Evolutionary conservation across 2,888 invertebrate species (phyloP).

Genomic region (Meteorus cinctellus): DNA sequence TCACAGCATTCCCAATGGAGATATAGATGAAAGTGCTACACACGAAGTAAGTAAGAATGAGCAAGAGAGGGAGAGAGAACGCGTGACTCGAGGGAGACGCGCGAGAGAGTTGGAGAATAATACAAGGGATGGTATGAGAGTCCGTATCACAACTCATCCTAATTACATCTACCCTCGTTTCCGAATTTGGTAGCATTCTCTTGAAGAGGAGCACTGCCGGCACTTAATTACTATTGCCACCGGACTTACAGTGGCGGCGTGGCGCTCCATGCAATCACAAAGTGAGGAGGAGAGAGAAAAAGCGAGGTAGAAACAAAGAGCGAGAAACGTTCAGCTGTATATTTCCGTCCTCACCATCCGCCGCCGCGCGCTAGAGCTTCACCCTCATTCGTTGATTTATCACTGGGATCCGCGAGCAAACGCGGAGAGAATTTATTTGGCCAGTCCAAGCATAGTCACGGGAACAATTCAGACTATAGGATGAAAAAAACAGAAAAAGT

Average conservation of each 20-base stretch:
- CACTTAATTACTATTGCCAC: slow-evolving; percentile 69
- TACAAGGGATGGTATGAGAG: slow-evolving; percentile 42
- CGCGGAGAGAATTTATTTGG: slow-evolving; percentile 47
- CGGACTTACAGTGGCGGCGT: slow-evolving; percentile 58
- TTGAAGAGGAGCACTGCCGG: slow-evolving; percentile 56
- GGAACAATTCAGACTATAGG: slow-evolving; percentile 38
- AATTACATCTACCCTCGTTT: slow-evolving; percentile 69
- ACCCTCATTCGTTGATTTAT: slow-evolving; percentile 46
- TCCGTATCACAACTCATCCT: slow-evolving; percentile 67
- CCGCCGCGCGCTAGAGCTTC: slow-evolving; percentile 10
- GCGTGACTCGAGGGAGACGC: slow-evolving; percentile 24
- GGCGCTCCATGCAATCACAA: slow-evolving; percentile 54
- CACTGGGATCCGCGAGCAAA: slow-evolving; percentile 34
- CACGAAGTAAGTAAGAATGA: slow-evolving; percentile 16
- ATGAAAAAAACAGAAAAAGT: slow-evolving; percentile 51
- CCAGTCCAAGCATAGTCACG: slow-evolving; percentile 13
- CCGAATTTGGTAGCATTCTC: slow-evolving; percentile 62
- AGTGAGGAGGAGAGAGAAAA: neutral
- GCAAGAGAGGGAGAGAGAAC: slow-evolving; percentile 27
- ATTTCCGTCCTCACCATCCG: slow-evolving; percentile 56
- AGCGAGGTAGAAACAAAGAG: neutral
- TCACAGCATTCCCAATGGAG: slow-evolving; percentile 29
- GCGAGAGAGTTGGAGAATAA: slow-evolving; percentile 11
- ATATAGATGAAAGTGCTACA: slow-evolving; percentile 41
- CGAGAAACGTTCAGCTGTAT: slow-evolving; percentile 61